Conservation (phyloP, 2,888 invertebrate genomes). For the Metopia argyrocephala region DNA sequence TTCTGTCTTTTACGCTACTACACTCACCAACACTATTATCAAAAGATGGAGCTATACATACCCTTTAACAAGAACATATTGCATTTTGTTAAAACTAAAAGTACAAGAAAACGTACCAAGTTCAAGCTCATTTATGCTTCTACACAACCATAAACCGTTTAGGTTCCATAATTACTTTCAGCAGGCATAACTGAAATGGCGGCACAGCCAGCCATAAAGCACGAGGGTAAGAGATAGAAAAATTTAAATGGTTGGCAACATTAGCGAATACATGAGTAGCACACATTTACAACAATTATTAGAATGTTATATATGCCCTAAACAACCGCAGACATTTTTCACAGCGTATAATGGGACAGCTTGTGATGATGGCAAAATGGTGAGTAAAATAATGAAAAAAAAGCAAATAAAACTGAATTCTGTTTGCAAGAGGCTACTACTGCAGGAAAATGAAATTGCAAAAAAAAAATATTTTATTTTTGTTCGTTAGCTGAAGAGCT, state of each 20-base stretch:
- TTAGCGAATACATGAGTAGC: slow-evolving; percentile 53
- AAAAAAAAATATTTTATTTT: slow-evolving; percentile 3
- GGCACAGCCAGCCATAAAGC: slow-evolving; percentile 21
- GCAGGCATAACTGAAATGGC: too few species aligned
- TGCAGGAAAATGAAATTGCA: slow-evolving; percentile 37
- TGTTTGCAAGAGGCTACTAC: too few species aligned
- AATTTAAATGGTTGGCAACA: slow-evolving; percentile 48
- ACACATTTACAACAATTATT: slow-evolving; percentile 60
- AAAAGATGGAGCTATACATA: too few species aligned
- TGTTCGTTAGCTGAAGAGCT: slow-evolving; percentile 8
- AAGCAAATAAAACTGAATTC: slow-evolving; percentile 28
- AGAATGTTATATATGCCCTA: slow-evolving; percentile 39
- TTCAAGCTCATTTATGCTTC: not conserved
- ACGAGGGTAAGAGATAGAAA: not conserved
- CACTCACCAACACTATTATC: not conserved
- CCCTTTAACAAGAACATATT: slow-evolving; percentile 1
- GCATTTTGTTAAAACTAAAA: not conserved
- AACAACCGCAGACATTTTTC: slow-evolving; percentile 56
- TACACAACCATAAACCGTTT: slow-evolving; percentile 26
- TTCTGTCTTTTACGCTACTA: not conserved
- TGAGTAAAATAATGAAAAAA: not conserved
- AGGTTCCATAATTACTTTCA: slow-evolving; percentile 51
- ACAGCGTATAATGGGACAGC: not conserved
- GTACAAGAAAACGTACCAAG: not conserved
- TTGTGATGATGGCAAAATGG: not conserved